Evolutionary conservation across 2,113 vertebrate genomes (phyloP), one percentile per base, ranked within the genome.

Genomic region (Paraplagusia blochii): DNA sequence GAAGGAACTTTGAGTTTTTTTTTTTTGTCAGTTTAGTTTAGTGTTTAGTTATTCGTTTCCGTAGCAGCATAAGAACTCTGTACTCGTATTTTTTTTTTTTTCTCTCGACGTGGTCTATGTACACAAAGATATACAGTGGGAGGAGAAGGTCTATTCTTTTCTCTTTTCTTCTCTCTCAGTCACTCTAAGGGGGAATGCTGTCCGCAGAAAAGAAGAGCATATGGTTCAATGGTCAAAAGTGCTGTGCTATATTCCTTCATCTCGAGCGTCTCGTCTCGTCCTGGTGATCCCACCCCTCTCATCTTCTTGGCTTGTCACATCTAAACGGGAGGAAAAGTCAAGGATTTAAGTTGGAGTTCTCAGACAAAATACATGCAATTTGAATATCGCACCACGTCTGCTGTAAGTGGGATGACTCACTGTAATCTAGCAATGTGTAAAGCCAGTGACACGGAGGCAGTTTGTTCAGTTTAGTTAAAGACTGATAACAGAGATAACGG

Each of bases 291-390:
- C 51, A 58, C 68, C 74, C 85, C 76, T 88, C 89, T 99, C 95
- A 98, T 93, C 96, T 95, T 85, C 96, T 92, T 0, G 96, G 96
- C 87, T 94, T 95, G 88, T 98, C 95, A 93, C 96, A 99, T 93
- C 96, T 99, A 12, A 15, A 34, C 19, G 53, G 49, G 10, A 44
- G 33, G 29, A 45, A 34, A 35, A 9, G 61, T 2, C 13, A 29
- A 29, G 42, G 7, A 33, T 33, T 9, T 29, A 2, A 48, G 18
- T 17, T 14, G 7, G 3, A 19, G 18, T 45, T 13, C 15, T 10
- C 17, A 40, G 4, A 40, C 12, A 22, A 7, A 12, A 52, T 14
- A 36, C 29, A 16, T 8, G 10, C 22, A 14, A 13, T 13, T 38
- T 29, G 22, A 29, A 29, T 29, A 29, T 29, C 22, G 6, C 22